Conservation (phyloP, 92 coral and sea anemone genomes). For the Zoanthus sansibaricus region DNA sequence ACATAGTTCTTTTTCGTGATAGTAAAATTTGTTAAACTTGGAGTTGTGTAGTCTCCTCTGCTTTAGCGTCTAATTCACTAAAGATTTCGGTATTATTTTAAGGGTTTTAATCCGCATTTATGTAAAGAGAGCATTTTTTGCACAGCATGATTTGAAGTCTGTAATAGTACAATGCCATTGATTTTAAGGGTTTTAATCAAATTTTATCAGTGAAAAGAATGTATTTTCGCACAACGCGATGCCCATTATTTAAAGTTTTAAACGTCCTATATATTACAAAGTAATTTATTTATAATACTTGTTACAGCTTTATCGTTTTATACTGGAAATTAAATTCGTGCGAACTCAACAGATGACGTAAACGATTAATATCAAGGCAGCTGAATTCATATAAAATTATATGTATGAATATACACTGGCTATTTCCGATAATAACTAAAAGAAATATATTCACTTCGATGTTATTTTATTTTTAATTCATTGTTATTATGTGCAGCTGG, state of each 20-base stretch:
- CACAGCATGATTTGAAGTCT: not conserved
- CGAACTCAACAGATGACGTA: slow-evolving; percentile 31
- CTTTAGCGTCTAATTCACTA: not conserved
- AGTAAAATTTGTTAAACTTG: not conserved
- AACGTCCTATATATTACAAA: not conserved
- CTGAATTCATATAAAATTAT: not conserved
- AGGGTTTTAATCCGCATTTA: not conserved
- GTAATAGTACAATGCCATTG: not conserved
- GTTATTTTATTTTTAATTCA: slow-evolving; percentile 22
- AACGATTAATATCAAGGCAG: slow-evolving; percentile 14
- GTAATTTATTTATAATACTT: not conserved
- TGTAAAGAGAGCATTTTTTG: not conserved
- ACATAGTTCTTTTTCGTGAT: not conserved
- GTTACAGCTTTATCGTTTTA: not conserved
- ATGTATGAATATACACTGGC: not conserved
- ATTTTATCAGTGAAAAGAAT: slow-evolving; percentile 1
- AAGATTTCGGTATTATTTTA: not conserved
- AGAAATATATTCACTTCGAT: slow-evolving; percentile 17
- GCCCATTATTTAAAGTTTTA: not conserved
- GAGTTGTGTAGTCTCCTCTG: not conserved
- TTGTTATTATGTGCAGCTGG: slow-evolving; percentile 24
- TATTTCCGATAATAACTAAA: slow-evolving; percentile 42
- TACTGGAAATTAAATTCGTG: slow-evolving; percentile 45
- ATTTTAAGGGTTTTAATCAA: slow-evolving; percentile 10
- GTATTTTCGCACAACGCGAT: not conserved